phyloP scores from a whole-genome alignment of 2,113 vertebrate species.

The Gopherus evgoodei region DNA sequence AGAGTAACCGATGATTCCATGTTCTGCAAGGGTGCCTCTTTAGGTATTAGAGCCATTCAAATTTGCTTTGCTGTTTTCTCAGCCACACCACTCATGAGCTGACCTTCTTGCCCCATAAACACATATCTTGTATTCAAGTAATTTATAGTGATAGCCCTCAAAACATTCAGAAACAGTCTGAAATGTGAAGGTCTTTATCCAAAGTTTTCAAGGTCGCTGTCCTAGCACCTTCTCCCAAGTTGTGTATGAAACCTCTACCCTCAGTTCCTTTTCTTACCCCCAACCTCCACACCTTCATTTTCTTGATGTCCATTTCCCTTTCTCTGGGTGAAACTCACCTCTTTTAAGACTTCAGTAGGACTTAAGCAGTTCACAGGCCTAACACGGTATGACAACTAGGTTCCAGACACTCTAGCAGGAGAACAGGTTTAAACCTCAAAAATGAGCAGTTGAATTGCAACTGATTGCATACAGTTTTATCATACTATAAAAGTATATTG shows the following conservation, averaged over 20 bases:
- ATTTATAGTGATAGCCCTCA: no score
- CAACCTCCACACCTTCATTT: neutral
- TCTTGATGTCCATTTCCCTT: neutral
- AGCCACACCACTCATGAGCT: no score
- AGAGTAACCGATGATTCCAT: no score
- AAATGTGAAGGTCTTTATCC: no score
- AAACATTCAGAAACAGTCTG: no score
- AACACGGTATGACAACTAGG: neutral
- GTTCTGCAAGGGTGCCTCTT: no score
- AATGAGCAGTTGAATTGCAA: neutral
- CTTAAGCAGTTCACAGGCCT: neutral
- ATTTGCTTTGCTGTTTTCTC: no score
- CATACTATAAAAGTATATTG: no score
- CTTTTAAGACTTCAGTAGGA: neutral
- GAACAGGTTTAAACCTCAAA: neutral
- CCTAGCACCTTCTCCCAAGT: neutral
- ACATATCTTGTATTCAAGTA: no score
- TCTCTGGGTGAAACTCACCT: neutral
- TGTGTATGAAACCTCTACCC: neutral
- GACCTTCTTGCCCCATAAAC: no score
- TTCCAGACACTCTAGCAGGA: neutral
- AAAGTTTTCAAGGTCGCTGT: neutral
- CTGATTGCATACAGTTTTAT: neutral
- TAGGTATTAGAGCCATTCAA: no score
- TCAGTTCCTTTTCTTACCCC: neutral